Conservation (phyloP, 1,140 invertebrate genomes). For the Wiebesia pumilae region DNA sequence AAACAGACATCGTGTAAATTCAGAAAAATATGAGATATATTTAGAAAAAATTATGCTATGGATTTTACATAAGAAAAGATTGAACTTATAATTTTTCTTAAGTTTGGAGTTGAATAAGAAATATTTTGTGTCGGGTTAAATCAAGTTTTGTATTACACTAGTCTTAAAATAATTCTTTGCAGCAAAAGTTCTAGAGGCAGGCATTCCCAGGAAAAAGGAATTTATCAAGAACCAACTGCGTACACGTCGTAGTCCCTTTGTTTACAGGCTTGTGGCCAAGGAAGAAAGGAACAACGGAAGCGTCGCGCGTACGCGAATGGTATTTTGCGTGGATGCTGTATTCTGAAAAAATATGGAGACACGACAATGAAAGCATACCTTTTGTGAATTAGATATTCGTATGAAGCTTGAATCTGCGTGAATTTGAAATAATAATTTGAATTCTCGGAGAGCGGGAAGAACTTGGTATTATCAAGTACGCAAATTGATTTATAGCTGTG, state of each 20-base stretch:
- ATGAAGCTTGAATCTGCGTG: neutral
- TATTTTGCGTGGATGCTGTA: neutral
- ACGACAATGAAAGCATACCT: neutral
- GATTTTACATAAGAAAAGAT: neutral
- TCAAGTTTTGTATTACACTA: neutral
- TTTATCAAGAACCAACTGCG: slow-evolving; percentile 1
- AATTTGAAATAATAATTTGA: neutral
- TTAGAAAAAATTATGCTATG: too few relatives aligned
- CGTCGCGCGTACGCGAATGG: neutral
- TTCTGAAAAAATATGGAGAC: neutral
- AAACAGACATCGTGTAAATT: too few relatives aligned
- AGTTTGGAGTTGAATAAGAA: neutral
- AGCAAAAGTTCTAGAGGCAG: neutral
- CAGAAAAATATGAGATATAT: too few relatives aligned
- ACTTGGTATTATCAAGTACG: too few relatives aligned
- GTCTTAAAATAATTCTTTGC: neutral
- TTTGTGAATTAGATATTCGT: neutral
- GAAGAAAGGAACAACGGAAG: neutral
- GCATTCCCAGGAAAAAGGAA: neutral
- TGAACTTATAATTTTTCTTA: neutral
- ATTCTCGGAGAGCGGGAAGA: too few relatives aligned
- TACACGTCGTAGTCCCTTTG: neutral
- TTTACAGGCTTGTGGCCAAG: neutral
- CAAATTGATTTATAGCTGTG: too few relatives aligned
- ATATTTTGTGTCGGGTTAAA: neutral